Conservation (phyloP, 2,888 invertebrate species). For the Palloptera scutellata region DNA sequence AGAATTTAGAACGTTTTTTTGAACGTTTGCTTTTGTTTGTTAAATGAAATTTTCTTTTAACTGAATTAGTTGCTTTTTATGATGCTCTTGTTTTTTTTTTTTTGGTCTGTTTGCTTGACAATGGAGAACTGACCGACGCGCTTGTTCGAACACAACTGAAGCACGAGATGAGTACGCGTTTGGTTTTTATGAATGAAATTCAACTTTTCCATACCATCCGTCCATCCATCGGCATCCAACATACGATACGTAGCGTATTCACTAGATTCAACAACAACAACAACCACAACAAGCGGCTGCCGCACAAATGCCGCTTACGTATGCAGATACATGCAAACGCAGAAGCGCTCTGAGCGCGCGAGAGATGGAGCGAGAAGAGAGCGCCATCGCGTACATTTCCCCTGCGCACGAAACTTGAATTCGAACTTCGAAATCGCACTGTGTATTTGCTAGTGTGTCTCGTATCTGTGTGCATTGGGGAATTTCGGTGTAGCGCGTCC, state of each 20-base stretch:
- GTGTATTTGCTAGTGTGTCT: conserved; percentile 11
- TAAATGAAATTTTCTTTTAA: background rate
- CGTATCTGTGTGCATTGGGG: conserved; percentile 32
- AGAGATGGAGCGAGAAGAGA: conserved; percentile 34
- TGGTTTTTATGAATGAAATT: conserved; percentile 66
- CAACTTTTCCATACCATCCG: background rate
- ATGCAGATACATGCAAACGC: conserved; percentile 19
- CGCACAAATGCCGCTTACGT: conserved; percentile 22
- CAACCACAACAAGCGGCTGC: background rate
- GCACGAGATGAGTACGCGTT: conserved; percentile 64
- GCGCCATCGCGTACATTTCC: conserved; percentile 26
- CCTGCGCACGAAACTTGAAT: conserved; percentile 21
- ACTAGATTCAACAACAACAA: background rate
- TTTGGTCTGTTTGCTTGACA: conserved; percentile 15
- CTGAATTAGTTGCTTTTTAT: conserved; percentile 7
- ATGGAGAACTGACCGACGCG: conserved; percentile 61
- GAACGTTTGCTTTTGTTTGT: background rate
- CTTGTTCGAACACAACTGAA: conserved; percentile 66
- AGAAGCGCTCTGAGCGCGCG: conserved; percentile 5
- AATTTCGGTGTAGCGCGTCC: conserved; percentile 40
- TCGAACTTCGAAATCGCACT: conserved; percentile 33
- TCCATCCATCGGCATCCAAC: background rate
- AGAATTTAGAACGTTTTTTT: conserved; percentile 8
- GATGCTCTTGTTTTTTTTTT: conserved; percentile 16
- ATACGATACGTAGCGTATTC: background rate